phyloP scores from a whole-genome alignment of 2,113 vertebrate genomes.

The Nannobrachium achirus region DNA sequence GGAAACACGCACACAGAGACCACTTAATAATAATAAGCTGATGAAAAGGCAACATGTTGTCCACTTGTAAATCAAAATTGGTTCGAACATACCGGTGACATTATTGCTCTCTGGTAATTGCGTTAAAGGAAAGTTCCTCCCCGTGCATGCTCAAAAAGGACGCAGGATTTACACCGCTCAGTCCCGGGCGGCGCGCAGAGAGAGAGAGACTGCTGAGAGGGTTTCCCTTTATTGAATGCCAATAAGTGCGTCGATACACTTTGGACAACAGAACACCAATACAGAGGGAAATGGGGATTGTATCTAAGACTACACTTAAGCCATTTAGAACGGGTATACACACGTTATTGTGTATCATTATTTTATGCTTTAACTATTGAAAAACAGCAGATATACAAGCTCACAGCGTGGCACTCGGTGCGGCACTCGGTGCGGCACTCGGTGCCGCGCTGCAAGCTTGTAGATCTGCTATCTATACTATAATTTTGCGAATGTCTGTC shows the following conservation, averaged over 20 bases:
- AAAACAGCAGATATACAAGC: no score
- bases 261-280: conserved; percentile 67
- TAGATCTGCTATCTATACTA: no score
- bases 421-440: no score
- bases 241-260: conserved; percentile 70
- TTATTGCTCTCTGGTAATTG: conserved; percentile 69
- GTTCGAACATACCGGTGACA: conserved; percentile 56
- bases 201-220: conserved; percentile 63
- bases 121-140: conserved; percentile 59
- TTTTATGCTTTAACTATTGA: no score
- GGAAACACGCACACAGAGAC: conserved; percentile 83
- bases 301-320: conserved; percentile 74
- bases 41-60: conserved; percentile 77
- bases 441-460: no score
- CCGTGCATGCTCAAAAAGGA: conserved; percentile 44
- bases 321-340: no score
- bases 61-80: conserved; percentile 79
- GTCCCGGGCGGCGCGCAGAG: not conserved
- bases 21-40: conserved; percentile 81
- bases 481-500: no score
- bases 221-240: conserved; percentile 74
- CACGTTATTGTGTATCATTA: no score
- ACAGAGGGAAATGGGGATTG: conserved; percentile 63
- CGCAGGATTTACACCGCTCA: conserved; percentile 61
- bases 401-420: no score